Conservation (phyloP, 2,797 vertebrate species). For the Sebastes aleutianus region DNA sequence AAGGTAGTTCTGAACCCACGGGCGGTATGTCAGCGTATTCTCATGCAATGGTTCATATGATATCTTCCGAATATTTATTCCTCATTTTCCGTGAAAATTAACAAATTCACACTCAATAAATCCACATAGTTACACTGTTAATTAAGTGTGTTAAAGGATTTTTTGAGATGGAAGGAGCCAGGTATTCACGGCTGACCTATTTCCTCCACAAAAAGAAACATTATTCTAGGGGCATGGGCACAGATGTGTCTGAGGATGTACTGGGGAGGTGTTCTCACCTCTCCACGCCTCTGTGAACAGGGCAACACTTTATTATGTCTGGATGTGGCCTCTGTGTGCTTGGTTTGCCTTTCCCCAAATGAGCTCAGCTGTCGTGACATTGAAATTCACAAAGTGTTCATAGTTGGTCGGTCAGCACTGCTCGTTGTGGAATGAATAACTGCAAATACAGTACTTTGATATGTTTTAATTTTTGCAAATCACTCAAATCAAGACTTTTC, state of each 20-base stretch:
- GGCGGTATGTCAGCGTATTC: no score
- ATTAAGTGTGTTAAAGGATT: constrained; percentile 53
- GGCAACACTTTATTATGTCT: constrained; percentile 54
- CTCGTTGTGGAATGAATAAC: constrained; percentile 18
- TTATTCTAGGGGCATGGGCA: constrained; percentile 45
- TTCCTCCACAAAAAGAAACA: constrained; percentile 50
- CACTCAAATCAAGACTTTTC: not conserved
- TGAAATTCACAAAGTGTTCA: constrained; percentile 47
- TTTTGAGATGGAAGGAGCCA: constrained; percentile 47
- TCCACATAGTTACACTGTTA: constrained; percentile 20
- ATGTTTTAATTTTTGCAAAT: constrained; percentile 5
- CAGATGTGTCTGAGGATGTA: constrained; percentile 69
- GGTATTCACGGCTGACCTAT: constrained; percentile 72
- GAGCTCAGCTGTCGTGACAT: constrained; percentile 48
- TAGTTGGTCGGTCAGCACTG: constrained; percentile 6
- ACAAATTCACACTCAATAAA: not conserved
- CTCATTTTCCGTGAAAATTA: no score
- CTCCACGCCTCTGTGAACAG: constrained; percentile 61
- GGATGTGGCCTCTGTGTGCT: constrained; percentile 51
- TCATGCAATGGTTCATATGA: no score
- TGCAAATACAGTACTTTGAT: constrained; percentile 16
- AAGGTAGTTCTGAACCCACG: no score
- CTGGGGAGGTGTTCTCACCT: constrained; percentile 51
- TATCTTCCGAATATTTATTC: no score
- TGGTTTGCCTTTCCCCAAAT: constrained; percentile 38